Evolutionary conservation across 2,113 vertebrate genomes (phyloP).

Genomic region (Hippocampus guttulatus): DNA sequence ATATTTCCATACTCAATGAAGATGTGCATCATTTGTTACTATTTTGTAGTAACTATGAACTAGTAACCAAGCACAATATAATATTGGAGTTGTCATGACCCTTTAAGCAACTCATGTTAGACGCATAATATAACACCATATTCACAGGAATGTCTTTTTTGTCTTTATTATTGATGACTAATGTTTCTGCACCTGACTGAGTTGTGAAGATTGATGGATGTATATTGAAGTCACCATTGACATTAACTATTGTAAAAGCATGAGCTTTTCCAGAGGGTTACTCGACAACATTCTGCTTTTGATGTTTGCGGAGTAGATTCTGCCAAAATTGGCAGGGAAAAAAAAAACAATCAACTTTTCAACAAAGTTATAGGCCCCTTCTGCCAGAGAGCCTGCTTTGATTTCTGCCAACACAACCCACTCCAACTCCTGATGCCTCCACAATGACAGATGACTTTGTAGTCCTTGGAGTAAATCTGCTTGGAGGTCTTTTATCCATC

Average conservation of each 20-base stretch:
- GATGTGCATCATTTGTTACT: too few species aligned
- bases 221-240: neutral
- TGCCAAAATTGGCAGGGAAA: neutral
- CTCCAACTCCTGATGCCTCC: slow-evolving; percentile 18
- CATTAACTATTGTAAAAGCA: neutral
- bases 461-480: slow-evolving; percentile 37
- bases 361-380: neutral
- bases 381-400: slow-evolving; percentile 1
- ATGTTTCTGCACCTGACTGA: too few species aligned
- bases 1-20: too few species aligned
- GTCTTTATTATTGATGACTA: neutral
- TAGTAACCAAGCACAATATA: too few species aligned
- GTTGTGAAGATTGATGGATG: neutral
- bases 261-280: neutral
- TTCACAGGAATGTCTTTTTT: neutral
- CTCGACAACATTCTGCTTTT: neutral
- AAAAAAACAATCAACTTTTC: neutral
- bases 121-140: too few species aligned
- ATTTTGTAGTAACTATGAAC: too few species aligned
- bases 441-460: slow-evolving; percentile 26
- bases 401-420: slow-evolving; percentile 1
- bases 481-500: slow-evolving; percentile 32
- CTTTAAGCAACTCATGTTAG: too few species aligned
- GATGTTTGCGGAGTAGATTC: neutral
- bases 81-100: too few species aligned